phyloP scores from a whole-genome alignment of 2,797 vertebrate species.

The Gastrophryne carolinensis region DNA sequence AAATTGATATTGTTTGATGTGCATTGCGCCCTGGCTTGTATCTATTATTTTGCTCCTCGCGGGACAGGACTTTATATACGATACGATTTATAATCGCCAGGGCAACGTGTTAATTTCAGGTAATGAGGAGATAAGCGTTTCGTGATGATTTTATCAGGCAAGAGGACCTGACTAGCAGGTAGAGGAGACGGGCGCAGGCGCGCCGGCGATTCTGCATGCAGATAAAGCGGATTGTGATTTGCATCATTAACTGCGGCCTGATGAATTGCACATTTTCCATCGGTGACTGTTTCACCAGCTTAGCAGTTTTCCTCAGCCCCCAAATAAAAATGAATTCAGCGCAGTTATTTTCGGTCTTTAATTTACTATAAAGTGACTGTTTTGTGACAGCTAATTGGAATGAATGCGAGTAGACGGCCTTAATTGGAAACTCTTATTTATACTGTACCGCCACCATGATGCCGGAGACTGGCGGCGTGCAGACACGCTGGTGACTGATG shows the following conservation, averaged over 20 bases:
- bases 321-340: constrained; percentile 11
- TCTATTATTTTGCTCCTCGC: no score
- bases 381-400: constrained; percentile 23
- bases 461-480: background rate
- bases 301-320: constrained; percentile 10
- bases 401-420: background rate
- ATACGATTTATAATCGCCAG: constrained; percentile 5
- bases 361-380: background rate
- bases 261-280: constrained; percentile 26
- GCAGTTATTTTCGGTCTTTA: background rate
- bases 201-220: constrained; percentile 39
- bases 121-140: background rate
- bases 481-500: background rate
- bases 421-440: constrained; percentile 44
- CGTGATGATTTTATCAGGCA: constrained; percentile 2
- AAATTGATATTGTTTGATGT: no score
- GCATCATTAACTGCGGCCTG: constrained; percentile 43
- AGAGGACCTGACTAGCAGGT: background rate
- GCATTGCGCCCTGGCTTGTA: no score
- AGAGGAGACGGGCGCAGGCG: constrained; percentile 13
- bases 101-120: background rate
- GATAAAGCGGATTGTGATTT: constrained; percentile 40
- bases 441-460: background rate
- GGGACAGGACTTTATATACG: no score
- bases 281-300: background rate